Evolutionary conservation across 2,797 vertebrate genomes (phyloP), one percentile per base, ranked within the genome.

Genomic region (Anguilla pacifica): DNA sequence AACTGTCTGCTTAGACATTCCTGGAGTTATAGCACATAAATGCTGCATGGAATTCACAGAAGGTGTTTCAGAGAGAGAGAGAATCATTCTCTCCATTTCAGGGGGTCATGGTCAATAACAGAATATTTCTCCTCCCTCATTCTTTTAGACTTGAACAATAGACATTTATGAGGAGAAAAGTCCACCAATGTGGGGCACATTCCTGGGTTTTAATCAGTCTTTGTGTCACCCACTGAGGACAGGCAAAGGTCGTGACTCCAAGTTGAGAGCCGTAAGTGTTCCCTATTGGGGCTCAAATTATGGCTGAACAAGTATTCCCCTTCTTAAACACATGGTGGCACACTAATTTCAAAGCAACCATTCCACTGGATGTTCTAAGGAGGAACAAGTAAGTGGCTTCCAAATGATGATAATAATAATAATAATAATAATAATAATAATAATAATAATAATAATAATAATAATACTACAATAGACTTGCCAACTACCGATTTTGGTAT

Each of bases 161-260:
- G 77, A 82, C 53, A 87, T 87, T 77, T 82, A 82, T 59, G 22
- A 28, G 39, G 7, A 64, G 25, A 59, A 82, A 79, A 53, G 51
- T 87, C 86, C 72, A 39, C 55, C 72, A 61, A 57, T 59, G 77
- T 53, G 35, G 17, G 77, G 67, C 22, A 28, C 59, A 87, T 87
- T 87, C 86, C 86, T 87, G 86, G 57, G 86, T 81, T 87, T 87
- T 87, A 87, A 82, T 82, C 72, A 61, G 53, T 82, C 74, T 87
- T 82, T 87, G 77, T 87, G 86, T 61, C 86, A 10, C 72, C 53
- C 57, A 35, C 28, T 46, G 72, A 70, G 72, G 53, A 82, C 55
- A 82, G 55, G 86, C 74, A 87, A 87, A 87, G 74, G 77, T 87
- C 31, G 25, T 82, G 77, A 82, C 86, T 82, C 57, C 28, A 77